A percentile compares a stretch with the other conserved stretches of the same genome.
These are phyloP conservation scores for Amphiduros pacificus DNA, from an alignment of 2,888 invertebrate species.

Conservation along the genomic window DNA sequence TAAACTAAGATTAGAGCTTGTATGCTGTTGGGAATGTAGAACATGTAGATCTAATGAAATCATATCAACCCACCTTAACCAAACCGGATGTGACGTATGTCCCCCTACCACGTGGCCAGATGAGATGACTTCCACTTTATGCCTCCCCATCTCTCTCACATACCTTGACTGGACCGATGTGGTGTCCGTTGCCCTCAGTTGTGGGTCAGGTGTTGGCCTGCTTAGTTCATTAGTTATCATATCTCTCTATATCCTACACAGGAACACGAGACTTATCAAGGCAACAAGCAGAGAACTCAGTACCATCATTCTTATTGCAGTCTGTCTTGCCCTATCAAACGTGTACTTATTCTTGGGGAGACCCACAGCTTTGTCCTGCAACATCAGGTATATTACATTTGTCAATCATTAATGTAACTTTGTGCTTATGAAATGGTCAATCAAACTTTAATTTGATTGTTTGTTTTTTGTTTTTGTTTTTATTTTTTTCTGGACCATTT, in stretches of 20 bases:
- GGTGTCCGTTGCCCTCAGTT: background rate
- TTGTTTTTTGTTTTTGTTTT: too few species aligned
- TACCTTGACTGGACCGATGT: constrained; percentile 13
- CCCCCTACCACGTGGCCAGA: constrained; percentile 26
- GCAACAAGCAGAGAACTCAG: background rate
- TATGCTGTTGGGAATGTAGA: constrained; percentile 30
- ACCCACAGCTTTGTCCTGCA: too few species aligned
- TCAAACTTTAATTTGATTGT: too few species aligned
- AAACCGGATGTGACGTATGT: constrained; percentile 26
- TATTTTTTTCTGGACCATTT: too few species aligned
- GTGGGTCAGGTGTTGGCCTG: too few species aligned
- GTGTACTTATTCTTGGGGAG: too few species aligned
- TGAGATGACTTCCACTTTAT: constrained; percentile 3
- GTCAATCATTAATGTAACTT: too few species aligned
- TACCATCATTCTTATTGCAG: background rate
- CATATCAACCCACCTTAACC: too few species aligned
- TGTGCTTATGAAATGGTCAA: too few species aligned
- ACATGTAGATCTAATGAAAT: constrained; percentile 28
- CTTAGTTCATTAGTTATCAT: background rate
- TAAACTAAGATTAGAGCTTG: background rate
- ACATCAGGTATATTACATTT: too few species aligned
- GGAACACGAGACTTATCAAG: background rate
- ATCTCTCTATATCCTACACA: background rate
- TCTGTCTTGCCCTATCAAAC: too few species aligned
- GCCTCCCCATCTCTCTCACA: constrained; percentile 17